Evolutionary conservation across 2,797 vertebrate species (phyloP), one percentile per base, ranked within the genome.

Genomic region (Emydoidea blandingii): DNA sequence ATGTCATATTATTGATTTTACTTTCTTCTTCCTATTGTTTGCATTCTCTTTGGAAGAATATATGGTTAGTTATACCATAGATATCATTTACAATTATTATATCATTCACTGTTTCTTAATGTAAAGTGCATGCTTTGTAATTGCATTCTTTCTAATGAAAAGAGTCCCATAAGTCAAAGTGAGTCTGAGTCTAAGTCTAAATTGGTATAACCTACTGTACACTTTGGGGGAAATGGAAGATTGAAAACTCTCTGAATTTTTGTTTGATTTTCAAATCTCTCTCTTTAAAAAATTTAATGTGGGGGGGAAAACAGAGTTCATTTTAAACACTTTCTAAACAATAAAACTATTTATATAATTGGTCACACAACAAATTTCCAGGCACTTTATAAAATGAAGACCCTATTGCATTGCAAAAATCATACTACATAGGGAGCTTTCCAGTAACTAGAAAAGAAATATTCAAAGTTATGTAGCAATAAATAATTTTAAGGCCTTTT

Each of bases 1-100:
- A 88, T 97, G 97, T 98, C 97, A 96, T 97, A 97, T 98, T 97
- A 98, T 97, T 97, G 98, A 98, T 98, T 97, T 98, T 97, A 96
- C 95, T 98, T 97, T 96, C 93, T 97, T 97, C 96, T 95, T 97
- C 97, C 98, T 97, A 97, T 98, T 98, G 97, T 98, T 97, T 97
- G 92, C 92, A 92, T 96, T 97, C 94, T 95, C 96, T 95, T 96
- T 95, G 94, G 93, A 95, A 96, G 97, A 96, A 97, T 96, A 94
- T 74, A 78, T 92, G 93, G 97, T 97, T 96, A 94, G 29, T 97
- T 97, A 96, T 21, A 50, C 37, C 57, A 85, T 95, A 97, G 91
- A 95, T 85, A 87, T 93, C 95, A 96, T 92, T 97, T 95, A 95
- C 95, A 93, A 97, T 97, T 97, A 97, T 97, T 95, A 88, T 96